A percentile compares a stretch with the other conserved stretches of the same genome.
Conservation (phyloP, 2,797 vertebrate species). For the Distichodus sexfasciatus region DNA sequence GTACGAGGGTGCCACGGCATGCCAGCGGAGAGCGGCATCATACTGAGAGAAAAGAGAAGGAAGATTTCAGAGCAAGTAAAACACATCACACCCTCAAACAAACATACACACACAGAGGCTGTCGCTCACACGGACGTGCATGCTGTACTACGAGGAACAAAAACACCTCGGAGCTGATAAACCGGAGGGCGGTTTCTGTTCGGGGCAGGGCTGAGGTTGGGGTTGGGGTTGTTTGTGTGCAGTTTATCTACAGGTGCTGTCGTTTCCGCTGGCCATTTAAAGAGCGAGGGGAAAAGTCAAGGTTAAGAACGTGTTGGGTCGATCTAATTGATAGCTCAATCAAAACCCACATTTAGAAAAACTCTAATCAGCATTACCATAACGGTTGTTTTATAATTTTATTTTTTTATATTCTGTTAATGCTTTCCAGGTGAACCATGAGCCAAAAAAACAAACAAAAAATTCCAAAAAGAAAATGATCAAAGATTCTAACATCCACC, state of each 20-base stretch:
- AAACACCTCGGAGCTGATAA: constrained; percentile 43
- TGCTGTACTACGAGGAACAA: constrained; percentile 39
- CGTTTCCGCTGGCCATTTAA: constrained; percentile 18
- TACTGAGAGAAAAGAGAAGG: constrained; percentile 71
- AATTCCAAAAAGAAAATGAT: too few relatives aligned
- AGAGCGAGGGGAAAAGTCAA: background rate
- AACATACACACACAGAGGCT: constrained; percentile 35
- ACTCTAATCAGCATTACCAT: too few relatives aligned
- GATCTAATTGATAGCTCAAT: too few relatives aligned
- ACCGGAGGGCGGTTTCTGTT: constrained; percentile 34
- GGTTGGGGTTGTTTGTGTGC: constrained; percentile 29
- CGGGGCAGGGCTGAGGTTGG: constrained; percentile 31
- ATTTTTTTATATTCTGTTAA: too few relatives aligned
- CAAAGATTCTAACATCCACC: too few relatives aligned
- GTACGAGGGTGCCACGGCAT: constrained; percentile 73
- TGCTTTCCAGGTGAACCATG: too few relatives aligned
- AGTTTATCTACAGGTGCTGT: constrained; percentile 35
- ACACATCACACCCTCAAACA: constrained; percentile 10
- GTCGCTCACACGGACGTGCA: constrained; percentile 19
- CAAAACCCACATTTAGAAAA: too few relatives aligned
- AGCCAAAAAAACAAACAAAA: too few relatives aligned
- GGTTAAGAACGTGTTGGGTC: too few relatives aligned
- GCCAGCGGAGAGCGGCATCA: constrained; percentile 92
- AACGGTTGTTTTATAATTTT: too few relatives aligned
- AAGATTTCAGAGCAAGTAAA: too few relatives aligned